Percentiles rank a stretch among this genome's conserved stretches.
Conservation (phyloP, 2,113 vertebrate genomes). For the Sturnus vulgaris region DNA sequence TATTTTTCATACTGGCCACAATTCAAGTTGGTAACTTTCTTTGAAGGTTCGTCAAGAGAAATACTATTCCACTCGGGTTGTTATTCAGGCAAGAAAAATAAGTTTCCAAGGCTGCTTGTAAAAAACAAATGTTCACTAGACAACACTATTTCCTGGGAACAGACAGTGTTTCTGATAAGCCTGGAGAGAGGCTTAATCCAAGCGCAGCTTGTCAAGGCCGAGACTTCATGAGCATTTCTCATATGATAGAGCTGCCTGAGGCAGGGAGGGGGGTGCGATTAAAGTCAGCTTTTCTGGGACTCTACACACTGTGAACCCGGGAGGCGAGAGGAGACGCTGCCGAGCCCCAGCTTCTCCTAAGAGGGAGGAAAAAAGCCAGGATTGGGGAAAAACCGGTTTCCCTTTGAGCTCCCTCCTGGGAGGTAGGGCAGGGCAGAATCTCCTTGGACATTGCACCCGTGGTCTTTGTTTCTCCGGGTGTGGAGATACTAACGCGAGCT, state of each 20-base stretch:
- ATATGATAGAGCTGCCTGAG: neutral
- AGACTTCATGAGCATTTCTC: neutral
- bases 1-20: neutral
- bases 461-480: neutral
- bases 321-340: neutral
- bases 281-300: neutral
- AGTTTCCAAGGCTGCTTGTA: neutral
- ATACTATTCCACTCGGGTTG: neutral
- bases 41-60: neutral
- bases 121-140: neutral
- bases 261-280: neutral
- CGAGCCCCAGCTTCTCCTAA: neutral
- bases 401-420: neutral
- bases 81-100: neutral
- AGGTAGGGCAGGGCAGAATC: neutral
- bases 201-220: neutral
- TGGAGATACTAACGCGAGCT: neutral
- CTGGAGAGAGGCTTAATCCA: neutral
- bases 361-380: neutral
- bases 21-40: fast-evolving
- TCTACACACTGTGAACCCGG: neutral
- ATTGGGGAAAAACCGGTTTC: fast-evolving
- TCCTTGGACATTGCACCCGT: fast-evolving
- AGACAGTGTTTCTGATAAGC: neutral
- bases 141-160: neutral